Evolutionary conservation across 1,140 invertebrate genomes (phyloP).

Genomic region (Polypedilum pembai): DNA sequence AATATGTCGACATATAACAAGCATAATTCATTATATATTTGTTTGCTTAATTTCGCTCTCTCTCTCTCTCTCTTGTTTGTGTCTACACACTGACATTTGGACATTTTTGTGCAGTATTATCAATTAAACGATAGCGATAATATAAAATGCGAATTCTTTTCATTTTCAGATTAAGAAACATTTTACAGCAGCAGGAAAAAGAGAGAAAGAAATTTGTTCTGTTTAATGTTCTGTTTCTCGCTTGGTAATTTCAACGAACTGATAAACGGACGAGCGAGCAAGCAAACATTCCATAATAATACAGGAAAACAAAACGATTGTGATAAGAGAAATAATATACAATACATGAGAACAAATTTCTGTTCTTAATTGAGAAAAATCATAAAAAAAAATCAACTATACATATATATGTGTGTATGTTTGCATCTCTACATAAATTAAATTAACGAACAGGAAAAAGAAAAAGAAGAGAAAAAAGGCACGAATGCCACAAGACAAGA

Average conservation of each 20-base stretch:
- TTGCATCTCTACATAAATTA: background rate
- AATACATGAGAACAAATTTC: background rate
- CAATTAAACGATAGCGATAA: background rate
- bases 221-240: background rate
- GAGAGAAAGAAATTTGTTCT: background rate
- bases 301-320: conserved; percentile 11
- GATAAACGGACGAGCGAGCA: background rate
- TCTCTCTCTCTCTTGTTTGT: background rate
- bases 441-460: background rate
- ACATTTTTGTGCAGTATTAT: conserved; percentile 18
- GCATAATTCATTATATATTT: background rate
- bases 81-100: background rate
- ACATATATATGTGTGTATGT: background rate
- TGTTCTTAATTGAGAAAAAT: background rate
- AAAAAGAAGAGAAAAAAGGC: background rate
- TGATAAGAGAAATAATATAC: background rate
- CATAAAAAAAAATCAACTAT: background rate
- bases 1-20: background rate
- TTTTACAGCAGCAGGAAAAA: too few relatives aligned
- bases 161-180: background rate
- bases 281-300: background rate
- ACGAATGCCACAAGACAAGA: background rate
- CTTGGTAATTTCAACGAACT: background rate
- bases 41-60: conserved; percentile 16
- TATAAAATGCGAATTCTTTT: background rate